These are phyloP conservation scores for Tachysurus fulvidraco DNA, from an alignment of 2,113 vertebrate species.

Conservation along the genomic window DNA sequence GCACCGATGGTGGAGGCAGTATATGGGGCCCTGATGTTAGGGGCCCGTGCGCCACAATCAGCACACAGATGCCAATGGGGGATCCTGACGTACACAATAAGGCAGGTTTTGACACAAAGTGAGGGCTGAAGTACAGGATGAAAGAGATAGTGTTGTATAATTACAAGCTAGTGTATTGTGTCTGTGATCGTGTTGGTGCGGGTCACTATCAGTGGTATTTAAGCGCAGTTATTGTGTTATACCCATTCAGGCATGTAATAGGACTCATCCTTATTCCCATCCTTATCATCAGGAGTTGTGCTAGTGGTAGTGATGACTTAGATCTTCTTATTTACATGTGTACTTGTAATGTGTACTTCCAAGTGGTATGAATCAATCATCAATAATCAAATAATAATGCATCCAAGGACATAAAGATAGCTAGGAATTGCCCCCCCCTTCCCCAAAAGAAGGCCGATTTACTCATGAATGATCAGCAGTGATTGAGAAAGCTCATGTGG, in stretches of 20 bases:
- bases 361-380: not conserved
- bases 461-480: not conserved
- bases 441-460: not conserved
- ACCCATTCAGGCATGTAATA: not conserved
- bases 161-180: conserved; percentile 20
- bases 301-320: not conserved
- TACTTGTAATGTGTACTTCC: not conserved
- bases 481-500: not conserved
- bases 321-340: not conserved
- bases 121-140: not conserved
- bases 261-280: not conserved
- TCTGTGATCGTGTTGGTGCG: conserved; percentile 4
- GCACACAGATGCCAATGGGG: conserved; percentile 27
- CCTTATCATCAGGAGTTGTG: not conserved
- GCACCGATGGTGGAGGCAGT: not conserved
- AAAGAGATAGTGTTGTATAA: conserved; percentile 33
- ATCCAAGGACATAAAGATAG: not conserved
- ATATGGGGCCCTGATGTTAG: conserved; percentile 18
- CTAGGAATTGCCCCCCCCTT: not conserved
- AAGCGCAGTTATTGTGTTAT: not conserved
- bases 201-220: conserved; percentile 5
- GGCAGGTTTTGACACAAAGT: conserved; percentile 1
- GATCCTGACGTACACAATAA: not conserved
- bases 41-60: conserved; percentile 35
- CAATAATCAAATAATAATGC: not conserved